Evolutionary conservation across 2,888 invertebrate species (phyloP), one percentile per base, ranked within the genome.

Genomic region (Drosophila siamana): DNA sequence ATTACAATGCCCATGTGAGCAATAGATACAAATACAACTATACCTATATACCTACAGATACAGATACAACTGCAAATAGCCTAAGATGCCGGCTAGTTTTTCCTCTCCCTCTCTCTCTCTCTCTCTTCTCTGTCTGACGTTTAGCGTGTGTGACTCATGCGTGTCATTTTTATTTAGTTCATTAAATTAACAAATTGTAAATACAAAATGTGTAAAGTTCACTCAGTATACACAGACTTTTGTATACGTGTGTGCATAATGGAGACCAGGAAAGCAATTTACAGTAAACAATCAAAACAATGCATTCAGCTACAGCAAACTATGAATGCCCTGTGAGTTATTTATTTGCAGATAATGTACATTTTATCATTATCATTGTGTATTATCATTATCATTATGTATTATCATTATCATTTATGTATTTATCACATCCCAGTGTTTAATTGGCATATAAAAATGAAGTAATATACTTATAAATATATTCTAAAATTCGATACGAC

Each of bases 91-190:
- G 64, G 64, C 57, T 57, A 68, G 50, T 50, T 71, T 60, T 51
- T 7, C 26, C 11, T 46, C 5, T 22, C 22, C 8, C 5, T 50
- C 52, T 33, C 22, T 60, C 38, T 13, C 28, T 60, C 19, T 28
- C 11, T 48, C 5, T 19, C 54, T 28, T 13, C 28, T 60, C 19
- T 28, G 8, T 48, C 5, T 19, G 9, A 9, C 33, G 28, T 30
- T 28, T 30, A 19, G 19, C 13, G 28, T 43, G 16, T 11, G 48
- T 83, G 88, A 83, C 40, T 88, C 83, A 83, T 55, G 19, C 68
- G 36, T 62, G 64, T 52, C 65, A 70, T 69, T 81, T 81, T 78
- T 71, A 69, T 87, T 69, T 60, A 63, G 67, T 60, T 60, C 46
- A 71, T 70, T 65, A 80, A 71, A 78, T 41, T 61, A 71, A 52